phyloP scores from a whole-genome alignment of 2,888 invertebrate genomes.

The Rhagium mordax region DNA sequence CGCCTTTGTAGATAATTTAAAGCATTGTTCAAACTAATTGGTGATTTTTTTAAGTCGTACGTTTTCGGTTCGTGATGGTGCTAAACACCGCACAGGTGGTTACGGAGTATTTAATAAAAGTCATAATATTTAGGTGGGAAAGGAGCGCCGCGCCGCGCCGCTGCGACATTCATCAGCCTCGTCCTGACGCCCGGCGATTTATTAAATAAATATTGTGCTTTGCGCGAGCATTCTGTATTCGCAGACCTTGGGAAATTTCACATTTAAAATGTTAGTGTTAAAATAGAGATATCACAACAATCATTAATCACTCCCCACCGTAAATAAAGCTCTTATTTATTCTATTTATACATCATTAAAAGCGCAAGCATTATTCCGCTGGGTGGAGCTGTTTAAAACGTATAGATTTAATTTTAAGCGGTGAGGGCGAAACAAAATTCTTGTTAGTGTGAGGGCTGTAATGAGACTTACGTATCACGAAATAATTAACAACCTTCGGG shows the following conservation, averaged over 20 bases:
- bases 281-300: constrained; percentile 25
- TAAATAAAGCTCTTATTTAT: constrained; percentile 32
- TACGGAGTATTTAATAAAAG: neutral
- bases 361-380: constrained; percentile 2
- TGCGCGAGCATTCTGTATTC: neutral
- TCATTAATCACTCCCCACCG: constrained; percentile 20
- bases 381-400: neutral
- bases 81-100: neutral
- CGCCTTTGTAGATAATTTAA: too few relatives aligned
- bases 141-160: too few relatives aligned
- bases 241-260: neutral
- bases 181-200: neutral
- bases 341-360: constrained; percentile 24
- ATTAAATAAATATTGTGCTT: neutral
- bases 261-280: constrained; percentile 1
- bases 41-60: too few relatives aligned
- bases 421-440: neutral
- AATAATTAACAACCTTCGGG: constrained; percentile 9
- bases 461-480: constrained; percentile 15
- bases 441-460: neutral
- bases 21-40: too few relatives aligned
- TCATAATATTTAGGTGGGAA: neutral
- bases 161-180: neutral
- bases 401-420: constrained; percentile 8
- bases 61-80: too few relatives aligned